These are phyloP conservation scores for Anguilla japonica DNA, from an alignment of 2,113 vertebrate genomes.

Conservation along the genomic window DNA sequence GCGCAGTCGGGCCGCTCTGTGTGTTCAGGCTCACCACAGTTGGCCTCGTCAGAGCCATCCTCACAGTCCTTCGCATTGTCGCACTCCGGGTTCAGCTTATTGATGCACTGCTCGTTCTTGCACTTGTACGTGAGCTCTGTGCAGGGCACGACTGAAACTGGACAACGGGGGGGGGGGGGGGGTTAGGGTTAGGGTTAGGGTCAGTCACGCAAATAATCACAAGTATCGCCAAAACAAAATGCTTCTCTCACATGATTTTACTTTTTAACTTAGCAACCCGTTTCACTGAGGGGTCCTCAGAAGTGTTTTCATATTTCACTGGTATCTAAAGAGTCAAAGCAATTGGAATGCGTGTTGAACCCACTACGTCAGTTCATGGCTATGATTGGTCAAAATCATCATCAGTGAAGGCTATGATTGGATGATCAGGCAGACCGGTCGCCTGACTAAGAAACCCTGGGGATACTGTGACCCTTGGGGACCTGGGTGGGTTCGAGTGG, in stretches of 20 bases:
- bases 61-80: slow-evolving; percentile 79
- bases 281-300: too few relatives aligned
- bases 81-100: slow-evolving; percentile 85
- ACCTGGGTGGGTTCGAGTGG: too few relatives aligned
- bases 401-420: background rate
- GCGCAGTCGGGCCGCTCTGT: background rate
- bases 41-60: slow-evolving; percentile 81
- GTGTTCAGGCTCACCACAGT: slow-evolving; percentile 72
- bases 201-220: background rate
- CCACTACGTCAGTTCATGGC: too few relatives aligned
- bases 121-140: slow-evolving; percentile 78
- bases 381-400: background rate
- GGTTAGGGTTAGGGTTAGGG: too few relatives aligned
- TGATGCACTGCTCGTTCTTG: slow-evolving; percentile 70
- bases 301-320: too few relatives aligned
- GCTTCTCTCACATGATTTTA: too few relatives aligned
- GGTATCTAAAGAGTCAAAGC: too few relatives aligned
- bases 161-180: background rate
- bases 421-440: background rate
- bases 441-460: too few relatives aligned
- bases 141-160: slow-evolving; percentile 63
- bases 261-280: too few relatives aligned
- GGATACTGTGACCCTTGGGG: too few relatives aligned
- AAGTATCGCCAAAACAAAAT: too few relatives aligned
- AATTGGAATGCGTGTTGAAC: too few relatives aligned